Base-by-base conservation (phyloP, 2,113 vertebrate species). In the Oreochromis niloticus region DNA sequence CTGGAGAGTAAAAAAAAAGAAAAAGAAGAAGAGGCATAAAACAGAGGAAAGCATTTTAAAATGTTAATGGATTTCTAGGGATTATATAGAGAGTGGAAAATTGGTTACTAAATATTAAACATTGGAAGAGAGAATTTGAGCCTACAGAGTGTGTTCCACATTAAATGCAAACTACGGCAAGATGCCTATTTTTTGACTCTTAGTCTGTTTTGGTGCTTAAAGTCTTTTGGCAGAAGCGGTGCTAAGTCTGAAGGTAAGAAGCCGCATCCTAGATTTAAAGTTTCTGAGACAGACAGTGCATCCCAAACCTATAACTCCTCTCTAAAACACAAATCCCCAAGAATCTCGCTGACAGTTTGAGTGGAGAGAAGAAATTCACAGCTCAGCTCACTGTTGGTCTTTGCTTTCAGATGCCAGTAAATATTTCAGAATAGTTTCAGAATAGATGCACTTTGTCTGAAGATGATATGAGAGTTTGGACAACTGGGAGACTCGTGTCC, bases 311-410 rank as follows among this genome's bases (percentile, higher is more conserved):
- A 86, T 48, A 89, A 90, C 88, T 92, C 75, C 66, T 63, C 82
- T 88, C 36, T 80, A 68, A 85, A 89, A 90, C 89, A 87, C 87
- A 91, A 86, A 90, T 91, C 90, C 86, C 50, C 19, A 30, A 87
- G 88, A 94, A 90, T 84, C 88, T 87, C n/a, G 22, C 83, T 85
- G 94, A 92, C 92, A 93, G 83, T 82, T 89, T 90, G 88, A 92
- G 88, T 66, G 57, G 87, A 91, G 56, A 34, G 57, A 56, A 83
- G 82, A 91, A 91, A 84, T 46, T 82, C 85, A 85, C 63, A 87
- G 80, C 82, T 92, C 85, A 82, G 80, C 86, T 84, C 41, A 12
- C 54, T 85, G 79, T 84, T 82, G 68, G 81, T 86, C 79, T 92
- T 83, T 75, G 85, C 91, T 93, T 43, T 91, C 79, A 88, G 52